Percentiles rank a stretch among this genome's conserved stretches.
These are phyloP conservation scores for Heterotis niloticus DNA, from an alignment of 2,113 vertebrate species.

Conservation along the genomic window DNA sequence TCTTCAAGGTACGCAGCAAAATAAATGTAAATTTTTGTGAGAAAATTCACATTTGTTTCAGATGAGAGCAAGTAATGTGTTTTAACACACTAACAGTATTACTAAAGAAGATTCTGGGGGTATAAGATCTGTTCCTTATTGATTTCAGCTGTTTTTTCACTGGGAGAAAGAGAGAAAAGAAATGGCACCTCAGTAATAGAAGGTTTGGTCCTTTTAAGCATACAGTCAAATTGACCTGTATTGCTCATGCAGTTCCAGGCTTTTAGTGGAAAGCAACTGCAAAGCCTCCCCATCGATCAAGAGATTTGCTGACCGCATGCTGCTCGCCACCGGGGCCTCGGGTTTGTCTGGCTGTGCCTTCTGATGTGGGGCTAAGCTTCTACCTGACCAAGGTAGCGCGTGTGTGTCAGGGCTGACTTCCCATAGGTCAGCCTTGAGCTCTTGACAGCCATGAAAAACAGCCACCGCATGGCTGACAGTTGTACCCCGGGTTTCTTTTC, in stretches of 20 bases:
- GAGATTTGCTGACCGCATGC: slow-evolving; percentile 13
- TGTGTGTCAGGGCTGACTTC: background rate
- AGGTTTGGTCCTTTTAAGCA: slow-evolving; percentile 31
- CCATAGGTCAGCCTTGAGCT: background rate
- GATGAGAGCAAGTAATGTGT: background rate
- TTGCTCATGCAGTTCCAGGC: slow-evolving; percentile 58
- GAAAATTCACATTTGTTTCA: background rate
- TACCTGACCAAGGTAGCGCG: background rate
- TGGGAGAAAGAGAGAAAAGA: background rate
- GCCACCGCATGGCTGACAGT: background rate
- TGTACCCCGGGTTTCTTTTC: background rate
- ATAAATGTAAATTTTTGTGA: background rate
- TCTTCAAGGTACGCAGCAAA: background rate
- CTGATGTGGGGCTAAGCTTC: background rate
- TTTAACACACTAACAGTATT: background rate
- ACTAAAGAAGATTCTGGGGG: background rate
- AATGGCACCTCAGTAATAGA: slow-evolving; percentile 37
- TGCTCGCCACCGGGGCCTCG: background rate
- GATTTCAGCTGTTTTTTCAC: background rate
- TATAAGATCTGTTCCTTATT: background rate
- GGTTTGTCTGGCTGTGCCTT: slow-evolving; percentile 1
- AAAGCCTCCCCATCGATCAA: slow-evolving; percentile 19
- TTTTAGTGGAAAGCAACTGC: slow-evolving; percentile 70
- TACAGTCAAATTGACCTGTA: slow-evolving; percentile 42
- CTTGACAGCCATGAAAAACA: background rate